phyloP scores from a whole-genome alignment of 2,113 vertebrate species.

The Ceyx cyanopectus region DNA sequence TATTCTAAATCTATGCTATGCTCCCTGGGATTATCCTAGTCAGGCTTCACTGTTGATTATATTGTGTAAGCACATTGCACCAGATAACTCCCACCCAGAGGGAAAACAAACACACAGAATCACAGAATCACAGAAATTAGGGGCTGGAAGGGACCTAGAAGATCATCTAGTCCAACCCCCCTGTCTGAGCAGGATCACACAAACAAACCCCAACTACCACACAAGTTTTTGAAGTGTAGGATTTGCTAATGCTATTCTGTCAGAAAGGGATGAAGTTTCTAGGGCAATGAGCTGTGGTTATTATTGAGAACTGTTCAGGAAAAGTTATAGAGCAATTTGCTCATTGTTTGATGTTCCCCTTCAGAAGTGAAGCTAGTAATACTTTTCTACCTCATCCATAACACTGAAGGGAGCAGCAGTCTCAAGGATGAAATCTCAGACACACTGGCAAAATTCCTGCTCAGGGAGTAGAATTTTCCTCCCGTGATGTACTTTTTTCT shows the following conservation, averaged over 20 bases:
- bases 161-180: no score
- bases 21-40: background rate
- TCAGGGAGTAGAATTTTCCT: background rate
- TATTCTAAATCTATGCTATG: background rate
- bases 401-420: background rate
- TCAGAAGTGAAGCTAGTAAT: background rate
- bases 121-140: no score
- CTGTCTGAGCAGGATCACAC: no score
- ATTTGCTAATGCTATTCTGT: background rate
- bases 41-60: background rate
- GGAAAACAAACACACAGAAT: background rate
- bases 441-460: background rate
- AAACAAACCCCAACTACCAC: background rate
- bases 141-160: no score
- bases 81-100: background rate
- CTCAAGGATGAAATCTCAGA: background rate
- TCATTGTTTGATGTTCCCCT: background rate
- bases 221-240: background rate
- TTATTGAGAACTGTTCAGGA: background rate
- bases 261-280: background rate
- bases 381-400: background rate
- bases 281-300: background rate
- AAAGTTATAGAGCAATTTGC: background rate
- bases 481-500: background rate
- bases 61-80: background rate